Base-by-base conservation (phyloP, 2,888 invertebrate genomes). In the Epinotia demarniana region DNA sequence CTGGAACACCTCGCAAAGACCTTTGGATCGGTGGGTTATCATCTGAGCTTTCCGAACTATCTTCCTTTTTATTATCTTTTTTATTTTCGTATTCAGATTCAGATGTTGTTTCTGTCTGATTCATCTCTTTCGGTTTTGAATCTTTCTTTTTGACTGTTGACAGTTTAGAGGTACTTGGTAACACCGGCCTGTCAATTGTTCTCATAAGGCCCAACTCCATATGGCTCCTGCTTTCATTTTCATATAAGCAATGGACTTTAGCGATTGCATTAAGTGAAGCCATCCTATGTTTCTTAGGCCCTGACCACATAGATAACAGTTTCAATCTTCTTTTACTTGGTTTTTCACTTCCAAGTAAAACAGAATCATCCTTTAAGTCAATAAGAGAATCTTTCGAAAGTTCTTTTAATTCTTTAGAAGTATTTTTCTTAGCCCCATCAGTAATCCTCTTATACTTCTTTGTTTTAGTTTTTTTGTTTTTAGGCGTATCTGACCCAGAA, bases 191-290 rank as follows among this genome's bases (percentile, higher is more conserved):
- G 58, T 94, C 92, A 63, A 93, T 81, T 27, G 94, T 94, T 86
- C 90, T 93, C 91, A 94, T 93, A 60, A 94, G 84, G 0, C 95
- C 95, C 77, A 95, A 82, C 83, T 95, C 95, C 84, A 96, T 95
- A 77, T 96, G 96, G 0, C 96, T 96, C 68, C 97, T 94, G 69
- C 97, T 96, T 91, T 98, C 98, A 86, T 98, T 98, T 89, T 98
- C 98, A 85, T 98, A 98, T 33, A 98, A 94, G 85, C 98, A 98
- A 87, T 98, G 98, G 2, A 98, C 98, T 93, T 98, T 98, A 39
- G 98, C 98, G 81, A 97, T 89, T 0, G 98, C 98, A 86, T 98
- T 98, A 46, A 98, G 90, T 2, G 98, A 98, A 55, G 98, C 98
- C 90, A 98, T 97, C 79, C 98, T 95, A 86, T 97, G 97, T 62